A percentile compares a stretch with the other conserved stretches of the same genome.
Conservation (phyloP, 2,888 invertebrate genomes). For the Agonum fuliginosum region DNA sequence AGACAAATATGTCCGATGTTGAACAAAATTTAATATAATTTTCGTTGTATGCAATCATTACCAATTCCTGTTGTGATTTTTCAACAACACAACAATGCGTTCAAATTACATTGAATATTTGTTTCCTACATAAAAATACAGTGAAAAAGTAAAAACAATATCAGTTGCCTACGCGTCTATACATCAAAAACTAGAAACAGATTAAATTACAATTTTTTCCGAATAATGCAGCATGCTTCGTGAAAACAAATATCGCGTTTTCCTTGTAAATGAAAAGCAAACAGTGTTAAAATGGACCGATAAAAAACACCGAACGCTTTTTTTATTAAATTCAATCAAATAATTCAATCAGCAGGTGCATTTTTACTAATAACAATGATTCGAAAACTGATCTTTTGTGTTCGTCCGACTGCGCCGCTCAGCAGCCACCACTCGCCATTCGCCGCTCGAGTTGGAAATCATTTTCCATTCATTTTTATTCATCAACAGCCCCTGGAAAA, state of each 20-base stretch:
- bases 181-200: slow-evolving; percentile 56
- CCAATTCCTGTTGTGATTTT: slow-evolving; percentile 41
- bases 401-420: slow-evolving; percentile 12
- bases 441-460: slow-evolving; percentile 22
- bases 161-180: slow-evolving; percentile 26
- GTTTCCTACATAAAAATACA: slow-evolving; percentile 45
- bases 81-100: slow-evolving; percentile 40
- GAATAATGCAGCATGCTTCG: slow-evolving; percentile 54
- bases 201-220: slow-evolving; percentile 58
- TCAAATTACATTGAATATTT: slow-evolving; percentile 51
- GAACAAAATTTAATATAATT: slow-evolving; percentile 34
- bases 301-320: slow-evolving; percentile 44
- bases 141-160: slow-evolving; percentile 54
- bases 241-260: slow-evolving; percentile 55
- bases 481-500: slow-evolving; percentile 47
- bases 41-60: slow-evolving; percentile 15
- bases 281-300: slow-evolving; percentile 51
- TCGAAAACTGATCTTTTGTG: slow-evolving; percentile 53
- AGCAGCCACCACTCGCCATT: slow-evolving; percentile 23
- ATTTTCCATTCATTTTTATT: slow-evolving; percentile 50
- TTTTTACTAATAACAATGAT: slow-evolving; percentile 59
- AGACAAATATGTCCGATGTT: slow-evolving; percentile 6
- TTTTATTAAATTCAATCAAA: slow-evolving; percentile 58
- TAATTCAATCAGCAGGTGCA: slow-evolving; percentile 57
- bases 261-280: slow-evolving; percentile 54